Base-by-base conservation (phyloP, 2,888 invertebrate genomes). In the Resseliella maxima region DNA sequence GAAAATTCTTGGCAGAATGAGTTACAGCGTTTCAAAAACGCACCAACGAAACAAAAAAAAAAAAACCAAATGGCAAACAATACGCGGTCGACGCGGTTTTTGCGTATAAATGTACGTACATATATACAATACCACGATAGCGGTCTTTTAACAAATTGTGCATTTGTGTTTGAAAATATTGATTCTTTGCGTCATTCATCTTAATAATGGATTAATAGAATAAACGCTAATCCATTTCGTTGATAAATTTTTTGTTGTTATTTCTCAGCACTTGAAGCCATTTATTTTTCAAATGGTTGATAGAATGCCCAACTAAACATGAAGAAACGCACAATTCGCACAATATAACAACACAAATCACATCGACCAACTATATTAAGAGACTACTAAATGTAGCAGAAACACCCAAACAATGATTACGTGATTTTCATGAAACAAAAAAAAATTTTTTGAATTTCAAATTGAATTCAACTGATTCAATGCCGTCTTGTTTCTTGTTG, bases 151-250 rank as follows among this genome's bases (percentile, higher is more conserved):
- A 18, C 50, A 50, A 50, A 18, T 18, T 12, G 3, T 59, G 59
- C 50, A 59, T 15, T 59, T 59, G 24, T 59, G 59, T 21, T 59
- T 59, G 5, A 24, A 24, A 24, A 24, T 59, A 24, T 59, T 31
- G 31, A 72, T 72, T 72, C 72, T 72, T 72, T 31, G 8, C 31
- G 31, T 72, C 2, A 1, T 27, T 5, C 24, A 24, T 41, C 41
- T 41, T 8, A 12, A 72, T 72, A 72, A 72, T 72, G 72, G 72
- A 31, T 72, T 72, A 31, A 72, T 72, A 72, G 72, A 72, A 72
- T 72, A 31, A 72, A 0, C 72, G 72, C n/a, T 72, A 35, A 72
- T 72, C 72, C 72, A 35, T 72, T 72, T 72, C 72, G 72, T 31
- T 72, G 72, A 31, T 72, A n/a, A n/a, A n/a, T 72, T 72, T 72